phyloP scores from a whole-genome alignment of 2,888 invertebrate genomes.

The Deilephila porcellus region DNA sequence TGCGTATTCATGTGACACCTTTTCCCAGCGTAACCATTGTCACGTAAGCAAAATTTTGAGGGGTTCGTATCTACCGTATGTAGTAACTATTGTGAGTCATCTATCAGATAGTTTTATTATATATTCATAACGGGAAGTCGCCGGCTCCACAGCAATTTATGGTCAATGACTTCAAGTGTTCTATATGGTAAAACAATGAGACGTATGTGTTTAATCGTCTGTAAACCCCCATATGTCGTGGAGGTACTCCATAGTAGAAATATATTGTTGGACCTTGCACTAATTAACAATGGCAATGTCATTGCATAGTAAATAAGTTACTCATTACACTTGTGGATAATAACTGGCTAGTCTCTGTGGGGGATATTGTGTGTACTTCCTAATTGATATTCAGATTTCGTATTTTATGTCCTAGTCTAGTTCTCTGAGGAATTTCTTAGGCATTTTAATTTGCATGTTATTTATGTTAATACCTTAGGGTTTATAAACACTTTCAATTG shows the following conservation, averaged over 20 bases:
- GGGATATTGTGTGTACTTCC: background rate
- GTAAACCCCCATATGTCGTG: constrained; percentile 13
- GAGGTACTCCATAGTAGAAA: background rate
- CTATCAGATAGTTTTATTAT: constrained; percentile 58
- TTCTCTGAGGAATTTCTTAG: background rate
- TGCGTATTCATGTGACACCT: constrained; percentile 47
- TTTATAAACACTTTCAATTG: background rate
- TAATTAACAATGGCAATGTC: constrained; percentile 21
- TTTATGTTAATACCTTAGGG: background rate
- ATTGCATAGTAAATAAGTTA: constrained; percentile 18
- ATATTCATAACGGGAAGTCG: constrained; percentile 79
- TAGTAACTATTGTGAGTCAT: constrained; percentile 66
- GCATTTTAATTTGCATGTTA: background rate
- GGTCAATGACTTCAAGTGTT: constrained; percentile 68
- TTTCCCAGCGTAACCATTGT: constrained; percentile 54
- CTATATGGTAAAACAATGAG: constrained; percentile 15
- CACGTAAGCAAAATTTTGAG: constrained; percentile 58
- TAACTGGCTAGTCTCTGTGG: background rate
- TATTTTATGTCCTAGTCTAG: background rate
- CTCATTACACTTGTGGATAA: constrained; percentile 6
- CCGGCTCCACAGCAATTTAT: constrained; percentile 58
- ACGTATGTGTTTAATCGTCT: constrained; percentile 6
- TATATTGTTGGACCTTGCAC: constrained; percentile 11
- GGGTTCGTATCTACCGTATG: constrained; percentile 31
- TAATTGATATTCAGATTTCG: constrained; percentile 6